Evolutionary conservation across 1,140 invertebrate genomes (phyloP), one percentile per base, ranked within the genome.

Genomic region (Varroa destructor): DNA sequence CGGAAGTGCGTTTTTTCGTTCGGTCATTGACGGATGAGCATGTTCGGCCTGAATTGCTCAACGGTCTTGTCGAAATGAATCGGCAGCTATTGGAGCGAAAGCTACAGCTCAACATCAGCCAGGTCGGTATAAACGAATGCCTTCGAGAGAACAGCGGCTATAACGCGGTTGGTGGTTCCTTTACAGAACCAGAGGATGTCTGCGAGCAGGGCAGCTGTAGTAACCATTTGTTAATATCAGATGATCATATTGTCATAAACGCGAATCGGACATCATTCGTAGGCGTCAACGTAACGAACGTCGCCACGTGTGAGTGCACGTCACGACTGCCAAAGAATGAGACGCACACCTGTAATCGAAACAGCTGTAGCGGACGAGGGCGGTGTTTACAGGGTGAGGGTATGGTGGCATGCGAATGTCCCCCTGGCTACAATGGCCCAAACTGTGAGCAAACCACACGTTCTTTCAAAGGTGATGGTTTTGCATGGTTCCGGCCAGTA

Each of bases 371-470:
- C 37, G 61, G 61, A 40, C 12, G 61, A 8, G 61, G 61, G 0
- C 40, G 61, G 14, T 67, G 61, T 67, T 12, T 67, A 14, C 61
- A 67, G 61, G 61, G 46, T 8, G 61, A 67, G 40, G 40, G 40
- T 40, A 46, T 46, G 61, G 46, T 67, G 2, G 12, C 12, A 43
- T 67, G 61, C 46, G 61, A 67, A 8, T 67, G 61, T 37, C 61
- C 61, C 1, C 61, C 61, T 46, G 61, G 61, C 14, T 67, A 43
- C 46, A 67, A 67, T 46, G 81, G 81, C 6, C 78, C 79, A 5
- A 73, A 80, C 36, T 82, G 81, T 75, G 81, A 82, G 75, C 76
- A 79, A 74, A 79, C 78, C 0, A 76, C 76, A 1, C 77, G 80
- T 71, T 78, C 77, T 75, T 81, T 81, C 73, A 72, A 75, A 42